Evolutionary conservation across 2,797 vertebrate genomes (phyloP), one percentile per base, ranked within the genome.

Genomic region (Esox lucius): DNA sequence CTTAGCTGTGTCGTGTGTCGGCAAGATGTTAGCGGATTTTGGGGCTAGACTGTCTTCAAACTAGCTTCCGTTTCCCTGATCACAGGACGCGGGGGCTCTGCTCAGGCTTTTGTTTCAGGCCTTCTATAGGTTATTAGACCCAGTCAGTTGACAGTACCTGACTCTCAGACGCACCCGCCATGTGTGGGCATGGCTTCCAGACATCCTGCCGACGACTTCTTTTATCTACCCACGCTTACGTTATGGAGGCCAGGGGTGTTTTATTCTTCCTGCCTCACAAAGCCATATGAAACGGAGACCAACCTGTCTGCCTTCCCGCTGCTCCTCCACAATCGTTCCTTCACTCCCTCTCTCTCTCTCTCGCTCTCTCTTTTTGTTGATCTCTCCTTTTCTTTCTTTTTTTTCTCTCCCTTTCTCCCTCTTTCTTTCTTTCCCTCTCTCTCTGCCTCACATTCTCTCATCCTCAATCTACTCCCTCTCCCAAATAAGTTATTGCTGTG

Each of bases 351-450:
- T 66, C 64, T 17, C 28, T 33, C 26, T 16, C 4, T 65, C 62
- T 65, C 22, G 26, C 26, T n/a, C 22, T 26, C 64, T 28, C 64
- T 24, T 22, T 62, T 31, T 31, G 28, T 31, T 28, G 8, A 19
- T 65, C 5, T 65, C 26, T 8, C 51, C 22, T 17, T 70, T 8
- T 22, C 65, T 67, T 13, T 67, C 24, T 42, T 7, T 39, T 39
- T 70, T 12, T 48, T 24, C 49, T 56, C 56, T 49, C 42, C 35
- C 35, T 8, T 8, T 24, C 24, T 22, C 61, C 28, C 15, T 31
- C 59, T 65, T 67, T 31, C 48, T 78, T 73, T 64, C 78, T 70
- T 64, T 67, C 68, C 39, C 46, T 64, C 48, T 17, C 66, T 65
- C 22, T 59, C 56, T 59, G 22, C 17, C 22, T 24, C 56, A 8